phyloP scores from a whole-genome alignment of 2,888 invertebrate genomes.

The Xylota segnis region DNA sequence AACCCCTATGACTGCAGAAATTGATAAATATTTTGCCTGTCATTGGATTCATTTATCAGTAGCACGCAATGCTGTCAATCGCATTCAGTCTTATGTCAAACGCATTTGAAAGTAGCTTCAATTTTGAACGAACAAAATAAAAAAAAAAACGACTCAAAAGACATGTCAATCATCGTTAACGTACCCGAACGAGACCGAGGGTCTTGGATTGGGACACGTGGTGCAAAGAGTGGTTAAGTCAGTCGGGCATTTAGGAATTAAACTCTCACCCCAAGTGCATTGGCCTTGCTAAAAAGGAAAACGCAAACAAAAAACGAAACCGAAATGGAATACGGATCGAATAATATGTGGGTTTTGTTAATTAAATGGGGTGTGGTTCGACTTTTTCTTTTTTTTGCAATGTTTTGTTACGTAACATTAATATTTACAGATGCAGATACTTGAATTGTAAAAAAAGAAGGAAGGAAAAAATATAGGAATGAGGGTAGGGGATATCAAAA shows the following conservation, averaged over 20 bases:
- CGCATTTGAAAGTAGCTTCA: slow-evolving; percentile 58
- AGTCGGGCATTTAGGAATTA: slow-evolving; percentile 58
- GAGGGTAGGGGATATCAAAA: slow-evolving; percentile 63
- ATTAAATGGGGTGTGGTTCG: slow-evolving; percentile 68
- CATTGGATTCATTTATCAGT: slow-evolving; percentile 54
- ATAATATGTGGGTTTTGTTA: slow-evolving; percentile 63
- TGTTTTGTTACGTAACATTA: slow-evolving; percentile 62
- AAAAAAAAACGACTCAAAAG: slow-evolving; percentile 43
- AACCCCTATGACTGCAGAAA: slow-evolving; percentile 44
- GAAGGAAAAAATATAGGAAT: slow-evolving; percentile 22
- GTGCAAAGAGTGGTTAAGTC: slow-evolving; percentile 44
- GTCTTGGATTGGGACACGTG: slow-evolving; percentile 9
- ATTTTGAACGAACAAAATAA: slow-evolving; percentile 29
- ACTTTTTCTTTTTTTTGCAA: slow-evolving; percentile 36
- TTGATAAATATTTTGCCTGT: slow-evolving; percentile 48
- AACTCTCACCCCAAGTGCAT: slow-evolving; percentile 62
- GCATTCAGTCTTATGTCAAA: slow-evolving; percentile 64
- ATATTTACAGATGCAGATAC: slow-evolving; percentile 74
- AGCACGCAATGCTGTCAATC: slow-evolving; percentile 74
- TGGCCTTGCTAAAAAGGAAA: slow-evolving; percentile 61
- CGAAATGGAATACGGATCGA: slow-evolving; percentile 57
- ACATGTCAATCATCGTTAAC: slow-evolving; percentile 75
- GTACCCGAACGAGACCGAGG: slow-evolving; percentile 30
- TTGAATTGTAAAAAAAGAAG: slow-evolving; percentile 19
- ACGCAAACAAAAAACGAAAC: slow-evolving; percentile 37